Percentiles rank a stretch among this genome's conserved stretches.
phyloP scores from a whole-genome alignment of 2,888 invertebrate genomes.

The Pardosa pseudoannulata region DNA sequence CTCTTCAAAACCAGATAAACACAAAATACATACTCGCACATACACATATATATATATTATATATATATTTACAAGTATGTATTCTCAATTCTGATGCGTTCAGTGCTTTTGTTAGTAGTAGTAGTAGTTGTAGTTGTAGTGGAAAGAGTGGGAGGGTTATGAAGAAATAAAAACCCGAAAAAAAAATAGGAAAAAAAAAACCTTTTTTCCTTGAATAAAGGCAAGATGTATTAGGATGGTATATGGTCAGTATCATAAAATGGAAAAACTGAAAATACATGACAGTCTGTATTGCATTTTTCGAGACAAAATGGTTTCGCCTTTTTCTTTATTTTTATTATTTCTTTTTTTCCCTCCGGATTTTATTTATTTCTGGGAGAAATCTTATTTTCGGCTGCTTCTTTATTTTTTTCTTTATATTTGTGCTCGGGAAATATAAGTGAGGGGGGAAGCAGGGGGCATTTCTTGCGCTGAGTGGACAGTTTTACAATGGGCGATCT shows the following conservation, averaged over 20 bases:
- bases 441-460: neutral
- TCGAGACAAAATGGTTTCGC: conserved; percentile 62
- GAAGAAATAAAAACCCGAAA: neutral
- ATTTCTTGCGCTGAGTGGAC: neutral
- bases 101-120: neutral
- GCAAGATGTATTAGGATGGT: conserved; percentile 50
- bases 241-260: conserved; percentile 71
- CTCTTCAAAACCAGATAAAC: neutral
- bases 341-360: too few species aligned
- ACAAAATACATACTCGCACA: too few species aligned
- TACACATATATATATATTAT: conserved; percentile 8
- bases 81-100: neutral
- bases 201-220: conserved; percentile 33
- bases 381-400: conserved; percentile 38
- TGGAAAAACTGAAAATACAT: conserved; percentile 71
- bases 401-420: too few species aligned
- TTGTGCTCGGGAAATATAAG: too few species aligned
- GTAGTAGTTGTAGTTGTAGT: too few species aligned
- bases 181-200: neutral
- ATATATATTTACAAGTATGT: conserved; percentile 13
- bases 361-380: conserved; percentile 22
- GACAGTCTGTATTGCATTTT: conserved; percentile 69
- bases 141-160: neutral
- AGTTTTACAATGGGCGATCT: neutral
- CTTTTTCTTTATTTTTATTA: conserved; percentile 34